Evolutionary conservation across 2,888 invertebrate species (phyloP), one percentile per base, ranked within the genome.

Genomic region (Coleophora deauratella): DNA sequence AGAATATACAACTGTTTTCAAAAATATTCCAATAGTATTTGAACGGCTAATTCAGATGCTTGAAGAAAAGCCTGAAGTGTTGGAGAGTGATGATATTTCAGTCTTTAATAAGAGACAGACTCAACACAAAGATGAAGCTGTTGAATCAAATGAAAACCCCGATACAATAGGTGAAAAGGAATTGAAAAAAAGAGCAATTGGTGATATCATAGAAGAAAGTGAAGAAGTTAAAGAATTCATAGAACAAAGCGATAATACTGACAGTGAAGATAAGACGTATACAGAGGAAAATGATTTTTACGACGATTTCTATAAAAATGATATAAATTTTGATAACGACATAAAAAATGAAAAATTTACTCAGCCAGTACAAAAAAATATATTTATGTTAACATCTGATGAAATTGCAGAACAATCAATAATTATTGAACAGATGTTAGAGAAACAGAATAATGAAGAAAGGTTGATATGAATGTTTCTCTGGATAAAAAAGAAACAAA

Each of bases 1-100:
- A 27, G 27, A 31, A 31, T 35, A 40, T 10, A 2, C 11, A 7
- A 28, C 28, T 45, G 57, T 72, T 47, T 72, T 74, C 37, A 53
- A 50, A 47, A 67, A 56, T 12, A 57, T 77, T 32, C 76, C 78
- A n/a, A 45, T 55, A 9, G 28, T 76, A 1, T 71, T 74, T 40
- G 68, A 75, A 47, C 66, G 71, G 35, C 47, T 78, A 9, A 42
- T 73, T 21, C 57, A 62, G 27, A 54, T 61, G 2, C 47, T 79
- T 9, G 59, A 70, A 41, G 57, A 66, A 4, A 64, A 55, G 39
- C 73, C 74, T 1, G 66, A 72, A 52, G 56, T 74, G 11, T 51
- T 76, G 12, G 78, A 76, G 49, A 64, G 47, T 27, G 53, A 71
- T 27, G 66, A 75, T 21, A 37, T 60, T 3, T 49, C 49, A 0